Evolutionary conservation across 2,113 vertebrate species (phyloP).

Genomic region (Clarias gariepinus): DNA sequence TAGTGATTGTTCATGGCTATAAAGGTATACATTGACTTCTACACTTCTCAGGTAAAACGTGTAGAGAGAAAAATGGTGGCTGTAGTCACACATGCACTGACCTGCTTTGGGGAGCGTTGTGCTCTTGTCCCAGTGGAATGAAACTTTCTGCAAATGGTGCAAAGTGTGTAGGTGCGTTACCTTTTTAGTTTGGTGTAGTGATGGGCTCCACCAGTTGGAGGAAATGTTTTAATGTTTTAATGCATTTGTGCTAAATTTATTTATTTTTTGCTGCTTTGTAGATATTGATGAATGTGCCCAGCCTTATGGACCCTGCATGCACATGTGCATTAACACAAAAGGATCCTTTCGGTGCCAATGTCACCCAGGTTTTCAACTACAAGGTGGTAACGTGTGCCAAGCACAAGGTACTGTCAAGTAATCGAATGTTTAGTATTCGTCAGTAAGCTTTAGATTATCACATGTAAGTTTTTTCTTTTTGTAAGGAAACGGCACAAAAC

Average conservation of each 20-base stretch:
- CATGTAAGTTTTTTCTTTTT: background rate
- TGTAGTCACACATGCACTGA: conserved; percentile 77
- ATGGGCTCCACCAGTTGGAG: background rate
- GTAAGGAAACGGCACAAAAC: conserved; percentile 72
- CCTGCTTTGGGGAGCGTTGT: conserved; percentile 75
- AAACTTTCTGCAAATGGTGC: conserved; percentile 69
- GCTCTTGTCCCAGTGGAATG: conserved; percentile 77
- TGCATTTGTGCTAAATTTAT: background rate
- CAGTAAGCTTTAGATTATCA: background rate
- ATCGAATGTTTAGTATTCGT: background rate
- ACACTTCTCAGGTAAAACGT: conserved; percentile 71
- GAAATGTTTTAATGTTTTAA: background rate
- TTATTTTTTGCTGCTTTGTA: conserved; percentile 43
- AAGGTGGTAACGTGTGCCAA: conserved; percentile 64
- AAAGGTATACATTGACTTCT: background rate
- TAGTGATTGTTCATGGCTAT: background rate
- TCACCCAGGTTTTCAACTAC: conserved; percentile 72
- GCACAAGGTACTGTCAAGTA: conserved; percentile 70
- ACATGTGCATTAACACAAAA: conserved; percentile 75
- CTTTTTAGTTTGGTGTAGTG: background rate
- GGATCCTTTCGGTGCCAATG: conserved; percentile 81
- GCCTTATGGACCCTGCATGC: conserved; percentile 76
- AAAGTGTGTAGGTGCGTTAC: conserved; percentile 75
- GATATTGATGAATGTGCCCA: conserved; percentile 84
- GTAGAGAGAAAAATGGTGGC: conserved; percentile 78